These are phyloP conservation scores for Polietes domitor DNA, from an alignment of 2,888 invertebrate genomes.

Conservation along the genomic window DNA sequence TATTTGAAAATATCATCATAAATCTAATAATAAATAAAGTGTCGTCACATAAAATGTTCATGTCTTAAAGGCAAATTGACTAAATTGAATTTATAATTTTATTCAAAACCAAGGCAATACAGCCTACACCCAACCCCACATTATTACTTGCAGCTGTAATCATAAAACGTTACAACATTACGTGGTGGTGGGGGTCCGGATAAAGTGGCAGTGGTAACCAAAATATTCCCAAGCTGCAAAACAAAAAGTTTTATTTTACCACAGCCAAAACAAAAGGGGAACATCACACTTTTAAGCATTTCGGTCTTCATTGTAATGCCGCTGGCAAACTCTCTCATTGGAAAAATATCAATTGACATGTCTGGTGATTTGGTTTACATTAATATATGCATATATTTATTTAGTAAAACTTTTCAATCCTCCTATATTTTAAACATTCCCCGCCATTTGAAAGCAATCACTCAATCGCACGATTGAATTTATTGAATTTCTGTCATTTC, in stretches of 20 bases:
- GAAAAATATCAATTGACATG: slow-evolving; percentile 1
- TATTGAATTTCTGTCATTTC: too few relatives aligned
- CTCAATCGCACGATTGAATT: too few relatives aligned
- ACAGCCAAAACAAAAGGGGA: too few relatives aligned
- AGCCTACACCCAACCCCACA: not conserved
- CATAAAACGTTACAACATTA: not conserved
- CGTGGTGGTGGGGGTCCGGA: too few relatives aligned
- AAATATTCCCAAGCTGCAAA: too few relatives aligned
- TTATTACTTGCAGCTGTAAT: not conserved
- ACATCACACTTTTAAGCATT: too few relatives aligned
- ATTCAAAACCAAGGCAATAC: slow-evolving; percentile 24
- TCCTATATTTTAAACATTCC: too few relatives aligned
- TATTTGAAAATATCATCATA: slow-evolving; percentile 34
- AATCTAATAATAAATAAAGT: slow-evolving; percentile 54
- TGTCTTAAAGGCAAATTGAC: slow-evolving; percentile 30
- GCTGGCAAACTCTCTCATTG: not conserved
- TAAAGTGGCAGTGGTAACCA: too few relatives aligned
- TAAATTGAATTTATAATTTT: slow-evolving; percentile 57
- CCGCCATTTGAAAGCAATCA: too few relatives aligned
- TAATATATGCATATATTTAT: not conserved
- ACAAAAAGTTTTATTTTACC: too few relatives aligned
- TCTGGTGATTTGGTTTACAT: not conserved
- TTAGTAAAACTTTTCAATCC: too few relatives aligned
- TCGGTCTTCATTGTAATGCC: too few relatives aligned
- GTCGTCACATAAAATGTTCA: slow-evolving; percentile 41